These are phyloP conservation scores for Scrobipalpa costella DNA, from an alignment of 2,888 invertebrate genomes.

Conservation along the genomic window DNA sequence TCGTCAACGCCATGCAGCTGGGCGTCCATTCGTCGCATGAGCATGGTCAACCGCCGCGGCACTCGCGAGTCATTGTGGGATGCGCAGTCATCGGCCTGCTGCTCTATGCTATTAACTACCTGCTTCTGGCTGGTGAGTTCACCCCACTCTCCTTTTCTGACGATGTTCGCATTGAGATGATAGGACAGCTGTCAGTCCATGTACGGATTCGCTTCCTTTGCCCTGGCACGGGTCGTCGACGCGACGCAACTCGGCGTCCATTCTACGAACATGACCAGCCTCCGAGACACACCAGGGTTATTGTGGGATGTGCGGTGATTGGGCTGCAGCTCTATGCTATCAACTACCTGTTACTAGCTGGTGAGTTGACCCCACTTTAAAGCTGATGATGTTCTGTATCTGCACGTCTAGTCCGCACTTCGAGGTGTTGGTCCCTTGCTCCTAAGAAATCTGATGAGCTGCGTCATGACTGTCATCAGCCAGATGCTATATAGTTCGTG, in stretches of 20 bases:
- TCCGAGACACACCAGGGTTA: slow-evolving; percentile 83
- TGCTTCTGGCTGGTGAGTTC: slow-evolving; percentile 87
- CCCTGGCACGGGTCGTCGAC: slow-evolving; percentile 90
- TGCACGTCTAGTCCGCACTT: too few relatives aligned
- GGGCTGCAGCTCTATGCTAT: slow-evolving; percentile 89
- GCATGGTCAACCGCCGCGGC: slow-evolving; percentile 67
- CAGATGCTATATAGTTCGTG: too few relatives aligned
- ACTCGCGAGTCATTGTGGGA: slow-evolving; percentile 87
- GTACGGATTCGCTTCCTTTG: slow-evolving; percentile 91
- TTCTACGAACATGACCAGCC: slow-evolving; percentile 68
- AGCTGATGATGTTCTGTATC: too few relatives aligned
- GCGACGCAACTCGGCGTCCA: slow-evolving; percentile 90
- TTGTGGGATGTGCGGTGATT: slow-evolving; percentile 88
- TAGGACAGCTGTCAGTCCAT: slow-evolving; percentile 90
- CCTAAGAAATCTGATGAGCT: too few relatives aligned
- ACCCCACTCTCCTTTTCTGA: slow-evolving; percentile 56
- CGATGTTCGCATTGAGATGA: slow-evolving; percentile 94
- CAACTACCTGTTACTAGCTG: slow-evolving; percentile 91
- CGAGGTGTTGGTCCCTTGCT: too few relatives aligned
- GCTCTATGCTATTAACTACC: slow-evolving; percentile 88
- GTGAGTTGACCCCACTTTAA: slow-evolving; percentile 56
- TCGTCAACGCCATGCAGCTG: slow-evolving; percentile 91
- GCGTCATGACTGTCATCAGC: too few relatives aligned
- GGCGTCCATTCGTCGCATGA: slow-evolving; percentile 84
- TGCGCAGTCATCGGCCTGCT: slow-evolving; percentile 90